A percentile compares a stretch with the other conserved stretches of the same genome.
Conservation (phyloP, 23 tunicate species). For the Oikopleura vanhoeffeni region DNA sequence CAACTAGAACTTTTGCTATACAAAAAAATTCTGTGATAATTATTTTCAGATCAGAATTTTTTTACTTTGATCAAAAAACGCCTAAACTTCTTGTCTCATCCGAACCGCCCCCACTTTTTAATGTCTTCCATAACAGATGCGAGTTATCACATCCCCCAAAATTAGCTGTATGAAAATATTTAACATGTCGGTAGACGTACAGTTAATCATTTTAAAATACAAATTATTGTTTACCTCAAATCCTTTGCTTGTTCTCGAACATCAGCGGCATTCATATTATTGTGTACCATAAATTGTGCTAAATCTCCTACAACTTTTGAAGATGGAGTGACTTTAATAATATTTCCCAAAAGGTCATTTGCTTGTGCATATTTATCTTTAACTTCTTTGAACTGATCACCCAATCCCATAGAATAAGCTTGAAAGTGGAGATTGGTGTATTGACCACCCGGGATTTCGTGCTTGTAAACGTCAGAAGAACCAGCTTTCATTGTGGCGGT, state of each 20-base stretch:
- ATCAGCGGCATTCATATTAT: conserved; percentile 44
- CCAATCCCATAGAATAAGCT: conserved; percentile 94
- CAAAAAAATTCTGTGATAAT: too few species aligned
- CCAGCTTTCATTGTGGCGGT: conserved; percentile 96
- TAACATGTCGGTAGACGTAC: too few species aligned
- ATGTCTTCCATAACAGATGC: too few species aligned
- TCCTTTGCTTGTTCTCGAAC: conserved; percentile 60
- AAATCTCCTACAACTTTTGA: conserved; percentile 98
- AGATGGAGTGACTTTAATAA: conserved; percentile 84
- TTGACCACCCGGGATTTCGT: conserved; percentile 97
- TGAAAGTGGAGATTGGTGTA: conserved; percentile 96
- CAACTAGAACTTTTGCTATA: too few species aligned
- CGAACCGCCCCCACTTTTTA: too few species aligned
- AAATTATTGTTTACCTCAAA: neutral
- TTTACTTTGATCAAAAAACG: too few species aligned
- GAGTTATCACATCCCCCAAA: too few species aligned
- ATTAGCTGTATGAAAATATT: too few species aligned
- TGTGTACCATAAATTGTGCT: conserved; percentile 99
- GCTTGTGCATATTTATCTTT: conserved; percentile 71
- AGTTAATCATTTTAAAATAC: too few species aligned
- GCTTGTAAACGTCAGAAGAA: conserved; percentile 72
- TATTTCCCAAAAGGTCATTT: conserved; percentile 70
- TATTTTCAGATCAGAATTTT: too few species aligned
- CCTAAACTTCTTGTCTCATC: too few species aligned
- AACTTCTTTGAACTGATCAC: conserved; percentile 65